phyloP scores from a whole-genome alignment of 1,140 invertebrate genomes.

The Coptotermes formosanus region DNA sequence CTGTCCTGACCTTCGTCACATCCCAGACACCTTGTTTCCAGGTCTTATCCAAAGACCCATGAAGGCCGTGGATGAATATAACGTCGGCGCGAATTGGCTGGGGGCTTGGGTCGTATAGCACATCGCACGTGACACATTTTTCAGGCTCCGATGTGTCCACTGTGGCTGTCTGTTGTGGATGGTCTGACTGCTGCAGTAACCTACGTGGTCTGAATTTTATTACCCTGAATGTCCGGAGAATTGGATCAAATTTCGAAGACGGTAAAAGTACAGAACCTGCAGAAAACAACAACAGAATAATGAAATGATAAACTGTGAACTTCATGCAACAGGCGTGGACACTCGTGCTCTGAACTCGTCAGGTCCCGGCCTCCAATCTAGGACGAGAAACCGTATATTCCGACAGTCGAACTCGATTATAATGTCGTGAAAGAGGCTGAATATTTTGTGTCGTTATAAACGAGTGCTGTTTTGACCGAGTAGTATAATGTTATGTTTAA shows the following conservation, averaged over 20 bases:
- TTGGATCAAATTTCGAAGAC: not conserved
- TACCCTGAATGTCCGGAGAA: conserved; percentile 15
- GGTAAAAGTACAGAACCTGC: not conserved
- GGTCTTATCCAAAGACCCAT: conserved; percentile 56
- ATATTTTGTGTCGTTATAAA: too few relatives aligned
- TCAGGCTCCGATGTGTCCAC: conserved; percentile 31
- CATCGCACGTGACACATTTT: conserved; percentile 47
- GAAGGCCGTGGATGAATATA: conserved; percentile 59
- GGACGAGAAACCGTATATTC: too few relatives aligned
- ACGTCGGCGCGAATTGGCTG: conserved; percentile 50
- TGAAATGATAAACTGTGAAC: too few relatives aligned
- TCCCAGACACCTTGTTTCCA: conserved; percentile 53
- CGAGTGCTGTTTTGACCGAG: too few relatives aligned
- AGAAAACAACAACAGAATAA: not conserved
- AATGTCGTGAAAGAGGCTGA: too few relatives aligned
- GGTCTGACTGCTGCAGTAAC: not conserved
- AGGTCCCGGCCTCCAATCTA: too few relatives aligned
- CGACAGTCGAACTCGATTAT: too few relatives aligned
- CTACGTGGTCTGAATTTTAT: not conserved
- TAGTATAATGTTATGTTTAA: too few relatives aligned
- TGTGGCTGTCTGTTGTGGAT: not conserved
- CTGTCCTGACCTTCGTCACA: not conserved
- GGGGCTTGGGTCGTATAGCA: conserved; percentile 46
- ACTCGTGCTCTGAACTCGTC: too few relatives aligned
- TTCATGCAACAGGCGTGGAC: too few relatives aligned